Percentiles rank a stretch among this genome's conserved stretches.
These are phyloP conservation scores for Malurus elegans DNA, from an alignment of 2,113 vertebrate genomes.

Conservation along the genomic window DNA sequence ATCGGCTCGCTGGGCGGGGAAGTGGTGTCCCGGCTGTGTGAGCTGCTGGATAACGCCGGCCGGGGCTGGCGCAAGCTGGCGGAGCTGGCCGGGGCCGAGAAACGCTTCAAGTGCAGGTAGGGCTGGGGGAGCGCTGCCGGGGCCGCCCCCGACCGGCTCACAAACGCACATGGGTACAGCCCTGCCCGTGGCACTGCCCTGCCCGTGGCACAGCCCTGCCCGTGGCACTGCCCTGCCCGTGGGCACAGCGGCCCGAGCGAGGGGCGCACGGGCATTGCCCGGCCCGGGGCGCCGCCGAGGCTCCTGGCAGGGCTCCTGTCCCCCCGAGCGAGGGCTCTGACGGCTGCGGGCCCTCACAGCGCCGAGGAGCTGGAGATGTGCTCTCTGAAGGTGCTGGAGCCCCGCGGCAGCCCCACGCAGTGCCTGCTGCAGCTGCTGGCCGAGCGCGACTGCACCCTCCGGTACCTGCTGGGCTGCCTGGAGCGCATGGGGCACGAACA, in stretches of 20 bases:
- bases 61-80: slow-evolving; percentile 83
- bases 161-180: neutral
- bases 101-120: slow-evolving; percentile 80
- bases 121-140: neutral
- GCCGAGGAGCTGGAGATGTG: slow-evolving; percentile 81
- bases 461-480: slow-evolving; percentile 77
- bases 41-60: slow-evolving; percentile 76
- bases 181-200: neutral
- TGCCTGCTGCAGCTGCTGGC: slow-evolving; percentile 75
- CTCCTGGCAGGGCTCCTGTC: fast-evolving
- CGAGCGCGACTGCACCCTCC: slow-evolving; percentile 74
- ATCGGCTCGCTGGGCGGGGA: slow-evolving; percentile 61
- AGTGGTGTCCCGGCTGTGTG: slow-evolving; percentile 64
- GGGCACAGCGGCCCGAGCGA: neutral
- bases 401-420: slow-evolving; percentile 77
- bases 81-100: slow-evolving; percentile 57
- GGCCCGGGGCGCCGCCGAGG: neutral
- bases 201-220: neutral
- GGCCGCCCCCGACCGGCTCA: fast-evolving
- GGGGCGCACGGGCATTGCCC: fast-evolving
- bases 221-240: too few relatives aligned
- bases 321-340: neutral
- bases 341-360: slow-evolving; percentile 15
- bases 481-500: slow-evolving; percentile 77
- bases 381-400: slow-evolving; percentile 81